phyloP scores from a whole-genome alignment of 2,797 vertebrate genomes.

The Vespertilio murinus region DNA sequence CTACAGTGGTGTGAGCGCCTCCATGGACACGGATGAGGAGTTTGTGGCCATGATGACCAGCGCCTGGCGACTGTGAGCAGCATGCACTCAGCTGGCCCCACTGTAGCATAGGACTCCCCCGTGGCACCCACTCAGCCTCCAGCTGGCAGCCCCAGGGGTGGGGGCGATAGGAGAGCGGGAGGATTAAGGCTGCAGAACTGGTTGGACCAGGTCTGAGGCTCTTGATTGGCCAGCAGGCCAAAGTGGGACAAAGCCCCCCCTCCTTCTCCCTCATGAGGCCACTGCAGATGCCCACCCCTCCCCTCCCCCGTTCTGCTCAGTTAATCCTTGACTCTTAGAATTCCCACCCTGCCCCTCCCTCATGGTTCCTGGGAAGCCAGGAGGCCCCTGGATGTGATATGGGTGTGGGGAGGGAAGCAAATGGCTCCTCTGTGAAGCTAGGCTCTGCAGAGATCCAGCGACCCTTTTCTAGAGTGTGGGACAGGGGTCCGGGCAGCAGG shows the following conservation, averaged over 20 bases:
- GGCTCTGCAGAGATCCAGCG: not conserved
- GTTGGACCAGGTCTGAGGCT: not conserved
- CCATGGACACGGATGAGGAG: constrained; percentile 84
- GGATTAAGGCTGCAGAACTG: not conserved
- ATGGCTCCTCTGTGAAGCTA: not conserved
- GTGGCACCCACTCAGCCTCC: rapidly evolving
- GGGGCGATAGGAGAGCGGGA: not conserved
- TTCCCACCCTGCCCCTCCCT: not conserved
- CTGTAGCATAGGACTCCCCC: no score
- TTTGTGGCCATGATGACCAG: constrained; percentile 84
- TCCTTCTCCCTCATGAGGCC: not conserved
- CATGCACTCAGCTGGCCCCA: rapidly evolving
- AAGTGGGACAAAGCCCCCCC: not conserved
- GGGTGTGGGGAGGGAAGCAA: not conserved
- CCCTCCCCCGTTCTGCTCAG: not conserved
- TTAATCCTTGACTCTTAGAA: not conserved
- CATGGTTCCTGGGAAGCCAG: not conserved
- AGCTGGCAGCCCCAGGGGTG: not conserved
- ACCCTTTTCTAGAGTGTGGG: no score
- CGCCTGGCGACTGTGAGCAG: constrained; percentile 77
- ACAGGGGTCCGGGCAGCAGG: not conserved
- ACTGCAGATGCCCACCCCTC: not conserved
- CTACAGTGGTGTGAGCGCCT: constrained; percentile 85
- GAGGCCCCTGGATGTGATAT: not conserved
- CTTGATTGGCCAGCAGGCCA: not conserved